Base-by-base conservation (phyloP, 2,888 invertebrate genomes). In the Hemicrepidius hirtus region DNA sequence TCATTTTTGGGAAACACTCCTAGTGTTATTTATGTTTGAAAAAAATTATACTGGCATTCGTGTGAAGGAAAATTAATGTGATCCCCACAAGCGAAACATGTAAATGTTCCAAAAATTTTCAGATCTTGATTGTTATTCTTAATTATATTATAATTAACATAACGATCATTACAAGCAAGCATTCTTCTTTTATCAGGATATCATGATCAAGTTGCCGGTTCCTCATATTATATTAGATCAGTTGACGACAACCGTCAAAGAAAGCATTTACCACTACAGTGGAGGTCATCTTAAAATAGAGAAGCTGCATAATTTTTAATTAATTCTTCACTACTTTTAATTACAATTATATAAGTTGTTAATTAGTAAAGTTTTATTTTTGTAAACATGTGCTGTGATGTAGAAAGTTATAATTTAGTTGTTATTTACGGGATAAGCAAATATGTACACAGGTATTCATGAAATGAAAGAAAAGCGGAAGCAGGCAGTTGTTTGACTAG, bases 101-200 rank as follows among this genome's bases (percentile, higher is more conserved):
- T 53, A 53, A 53, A 53, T 53, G 24, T 20, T 46, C 20, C 46
- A 3, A 32, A 32, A 5, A 20, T 46, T 46, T n/a, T 46, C 18
- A 46, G 46, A 53, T 53, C 53, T 53, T 53, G 53, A 53, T 65
- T 53, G 41, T 65, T 65, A 24, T 50, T 50, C 37, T 65, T 65
- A 65, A 65, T 65, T 65, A 37, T 53, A 53, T 65, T 65, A 65
- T 65, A 65, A 65, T 65, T 65, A 65, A 40, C 40, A 65, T 18
- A 20, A 40, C 49, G 50, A 65, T 40, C 46, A 37, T 49, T 65
- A 65, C 49, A 37, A 40, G 53, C 40, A 53, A 21, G 18, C 37
- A 50, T 65, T 65, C 24, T 65, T 49, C 28, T 50, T 37, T 41
- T 53, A 53, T 53, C 53, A 53, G 28, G n/a, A 53, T 28, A 53